Conservation (phyloP, 1,140 invertebrate genomes). For the Holotrichia oblita region DNA sequence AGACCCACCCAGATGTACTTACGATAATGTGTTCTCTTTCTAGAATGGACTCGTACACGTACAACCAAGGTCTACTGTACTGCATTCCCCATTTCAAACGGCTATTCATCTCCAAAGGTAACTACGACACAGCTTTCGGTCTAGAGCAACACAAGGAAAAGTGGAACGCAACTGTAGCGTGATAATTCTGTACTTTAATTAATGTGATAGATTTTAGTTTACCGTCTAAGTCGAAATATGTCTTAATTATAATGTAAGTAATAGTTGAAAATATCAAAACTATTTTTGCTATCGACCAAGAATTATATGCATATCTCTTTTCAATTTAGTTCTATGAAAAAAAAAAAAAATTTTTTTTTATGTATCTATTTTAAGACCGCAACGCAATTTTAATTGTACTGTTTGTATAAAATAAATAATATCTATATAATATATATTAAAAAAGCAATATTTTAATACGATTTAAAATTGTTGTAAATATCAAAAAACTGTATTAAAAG, state of each 20-base stretch:
- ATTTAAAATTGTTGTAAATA: constrained; percentile 14
- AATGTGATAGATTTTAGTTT: constrained; percentile 32
- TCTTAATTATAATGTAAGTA: not conserved
- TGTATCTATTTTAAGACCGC: too few species aligned
- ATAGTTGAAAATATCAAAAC: not conserved
- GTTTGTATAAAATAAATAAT: too few species aligned
- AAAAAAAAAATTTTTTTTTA: too few species aligned
- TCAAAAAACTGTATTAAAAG: not conserved
- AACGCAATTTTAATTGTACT: too few species aligned
- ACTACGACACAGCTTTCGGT: constrained; percentile 85
- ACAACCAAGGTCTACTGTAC: constrained; percentile 79
- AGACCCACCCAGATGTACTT: too few species aligned
- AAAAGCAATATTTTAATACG: not conserved
- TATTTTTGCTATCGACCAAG: not conserved
- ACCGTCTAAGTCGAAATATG: not conserved
- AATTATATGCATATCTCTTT: not conserved
- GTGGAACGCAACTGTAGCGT: constrained; percentile 61
- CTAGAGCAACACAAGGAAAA: constrained; percentile 72
- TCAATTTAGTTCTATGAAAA: not conserved
- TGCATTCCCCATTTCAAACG: constrained; percentile 85
- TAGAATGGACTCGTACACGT: constrained; percentile 81
- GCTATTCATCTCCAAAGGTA: constrained; percentile 84
- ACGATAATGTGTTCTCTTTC: too few species aligned
- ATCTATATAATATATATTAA: too few species aligned
- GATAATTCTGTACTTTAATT: constrained; percentile 36